phyloP scores from a whole-genome alignment of 2,113 vertebrate species.

The Podilymbus podiceps region DNA sequence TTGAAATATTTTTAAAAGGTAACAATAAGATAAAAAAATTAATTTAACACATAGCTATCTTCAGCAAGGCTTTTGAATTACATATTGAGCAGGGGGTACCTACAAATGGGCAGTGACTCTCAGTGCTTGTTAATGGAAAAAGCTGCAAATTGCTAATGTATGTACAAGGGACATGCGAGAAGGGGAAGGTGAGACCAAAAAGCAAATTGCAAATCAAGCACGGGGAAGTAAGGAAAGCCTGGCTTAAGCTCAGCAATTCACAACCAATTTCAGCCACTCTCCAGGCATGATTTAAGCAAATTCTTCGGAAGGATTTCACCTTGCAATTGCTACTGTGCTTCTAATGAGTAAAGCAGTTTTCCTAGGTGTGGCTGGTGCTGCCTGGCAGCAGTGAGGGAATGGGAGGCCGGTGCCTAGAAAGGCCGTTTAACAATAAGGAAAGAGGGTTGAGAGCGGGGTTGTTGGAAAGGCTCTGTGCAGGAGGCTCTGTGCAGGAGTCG shows the following conservation, averaged over 20 bases:
- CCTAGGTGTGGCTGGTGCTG: neutral
- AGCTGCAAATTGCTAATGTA: neutral
- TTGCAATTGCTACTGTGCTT: neutral
- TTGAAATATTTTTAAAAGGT: neutral
- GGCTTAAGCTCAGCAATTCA: slow-evolving; percentile 4
- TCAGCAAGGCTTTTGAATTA: neutral
- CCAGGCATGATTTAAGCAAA: slow-evolving; percentile 17
- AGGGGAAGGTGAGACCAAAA: neutral
- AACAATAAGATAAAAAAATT: neutral
- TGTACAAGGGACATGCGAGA: neutral
- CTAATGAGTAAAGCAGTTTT: slow-evolving; percentile 20
- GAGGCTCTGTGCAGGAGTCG: neutral
- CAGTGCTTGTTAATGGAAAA: neutral
- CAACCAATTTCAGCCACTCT: neutral
- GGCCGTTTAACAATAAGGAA: neutral
- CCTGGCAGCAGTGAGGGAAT: neutral
- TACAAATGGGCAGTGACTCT: neutral
- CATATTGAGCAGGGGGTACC: neutral
- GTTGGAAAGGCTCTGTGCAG: neutral
- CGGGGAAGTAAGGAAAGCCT: neutral
- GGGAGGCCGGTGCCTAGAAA: neutral
- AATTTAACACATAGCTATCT: neutral
- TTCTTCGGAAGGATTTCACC: slow-evolving; percentile 22
- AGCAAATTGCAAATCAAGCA: neutral
- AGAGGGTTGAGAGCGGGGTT: neutral